Evolutionary conservation across 1,140 invertebrate species (phyloP), one percentile per base, ranked within the genome.

Genomic region (Papilio helenus): DNA sequence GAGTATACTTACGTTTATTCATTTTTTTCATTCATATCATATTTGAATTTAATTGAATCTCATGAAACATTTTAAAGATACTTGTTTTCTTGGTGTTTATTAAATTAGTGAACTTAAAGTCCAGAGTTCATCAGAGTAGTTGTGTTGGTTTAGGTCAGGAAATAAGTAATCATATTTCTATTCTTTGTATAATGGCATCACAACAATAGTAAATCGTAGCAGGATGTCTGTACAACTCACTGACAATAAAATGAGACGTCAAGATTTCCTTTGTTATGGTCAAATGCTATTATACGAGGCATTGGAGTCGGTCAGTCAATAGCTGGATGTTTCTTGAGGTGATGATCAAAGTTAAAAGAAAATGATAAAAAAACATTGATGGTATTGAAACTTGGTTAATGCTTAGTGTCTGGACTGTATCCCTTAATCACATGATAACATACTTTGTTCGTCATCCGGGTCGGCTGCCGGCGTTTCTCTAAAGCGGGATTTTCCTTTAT

Each of bases 401-500:
- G 61, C 61, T 68, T 12, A 68, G 61, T 68, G 23, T 16, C 26
- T 68, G 3, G 10, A 29, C 10, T n/a, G 58, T 23, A 20, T 55
- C 51, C 9, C 61, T 68, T 68, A 29, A 26, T 18, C 61, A 68
- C 26, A 68, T 29, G 61, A 68, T 68, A 68, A 68, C 34, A 16
- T 29, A 68, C 23, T 68, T 34, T 68, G 26, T 68, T 68, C 61
- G 14, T 68, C 61, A 29, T 68, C 61, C 26, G 61, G 61, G 26
- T 68, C 12, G 23, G 23, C 26, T 68, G 61, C 61, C 61, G 61
- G 61, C 23, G 61, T 68, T 68, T 29, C 61, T 68, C 61, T 68
- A 26, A 68, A 34, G 26, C 61, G 61, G 26, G 61, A 68, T 68
- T 68, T 68, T 68, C 61, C 61, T 68, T 68, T 68, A 68, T 68